Conservation (phyloP, 2,113 vertebrate species). For the Lampris incognitus region DNA sequence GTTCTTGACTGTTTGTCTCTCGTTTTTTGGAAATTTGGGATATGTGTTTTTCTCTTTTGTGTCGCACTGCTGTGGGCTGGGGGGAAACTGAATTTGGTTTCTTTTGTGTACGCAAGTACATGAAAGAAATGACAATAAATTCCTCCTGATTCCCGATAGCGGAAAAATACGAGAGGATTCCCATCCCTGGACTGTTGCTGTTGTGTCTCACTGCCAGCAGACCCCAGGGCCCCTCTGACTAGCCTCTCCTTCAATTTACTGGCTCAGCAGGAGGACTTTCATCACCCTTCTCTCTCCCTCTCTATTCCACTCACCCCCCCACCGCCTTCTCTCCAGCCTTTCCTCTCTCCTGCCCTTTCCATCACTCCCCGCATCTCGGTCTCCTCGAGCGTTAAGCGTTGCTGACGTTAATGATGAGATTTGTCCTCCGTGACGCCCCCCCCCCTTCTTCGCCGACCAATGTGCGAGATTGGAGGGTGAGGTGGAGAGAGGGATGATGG, state of each 20-base stretch:
- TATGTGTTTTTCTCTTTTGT: no score
- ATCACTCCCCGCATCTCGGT: conserved; percentile 10
- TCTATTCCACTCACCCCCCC: conserved; percentile 21
- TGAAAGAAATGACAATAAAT: no score
- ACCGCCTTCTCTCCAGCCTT: conserved; percentile 38
- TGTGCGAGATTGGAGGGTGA: conserved; percentile 11
- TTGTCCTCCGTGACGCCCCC: conserved; percentile 55
- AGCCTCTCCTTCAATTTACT: conserved; percentile 72
- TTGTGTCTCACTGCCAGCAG: conserved; percentile 52
- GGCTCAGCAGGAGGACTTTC: conserved; percentile 32
- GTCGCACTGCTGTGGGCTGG: no score
- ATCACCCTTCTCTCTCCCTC: conserved; percentile 22
- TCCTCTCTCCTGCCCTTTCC: conserved; percentile 17
- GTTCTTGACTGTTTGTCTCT: no score
- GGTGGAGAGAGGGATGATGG: conserved; percentile 31
- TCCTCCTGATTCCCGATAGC: no score
- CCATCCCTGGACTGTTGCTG: conserved; percentile 47
- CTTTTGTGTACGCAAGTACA: no score
- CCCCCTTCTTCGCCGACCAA: conserved; percentile 1
- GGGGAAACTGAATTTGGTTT: no score
- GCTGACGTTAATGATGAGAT: conserved; percentile 73
- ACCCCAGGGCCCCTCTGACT: conserved; percentile 58
- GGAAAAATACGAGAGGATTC: conserved; percentile 46
- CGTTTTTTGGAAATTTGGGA: no score
- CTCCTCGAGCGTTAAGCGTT: conserved; percentile 41